These are phyloP conservation scores for Sarcophaga rosellei DNA, from an alignment of 2,888 invertebrate genomes.

Conservation along the genomic window DNA sequence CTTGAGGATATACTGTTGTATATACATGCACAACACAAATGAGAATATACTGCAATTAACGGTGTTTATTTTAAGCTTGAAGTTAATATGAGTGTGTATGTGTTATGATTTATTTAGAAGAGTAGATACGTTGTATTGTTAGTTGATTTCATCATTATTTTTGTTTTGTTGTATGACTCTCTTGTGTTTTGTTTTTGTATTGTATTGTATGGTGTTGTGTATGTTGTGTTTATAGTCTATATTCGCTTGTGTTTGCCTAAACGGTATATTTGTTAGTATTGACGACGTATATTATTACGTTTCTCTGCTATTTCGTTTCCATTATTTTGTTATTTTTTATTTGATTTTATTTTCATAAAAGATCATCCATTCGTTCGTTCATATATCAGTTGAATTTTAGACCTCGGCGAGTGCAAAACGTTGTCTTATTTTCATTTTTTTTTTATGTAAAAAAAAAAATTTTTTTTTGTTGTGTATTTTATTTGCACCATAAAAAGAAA, in stretches of 20 bases:
- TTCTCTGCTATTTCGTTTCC: neutral
- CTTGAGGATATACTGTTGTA: too few relatives aligned
- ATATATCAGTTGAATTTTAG: slow-evolving; percentile 68
- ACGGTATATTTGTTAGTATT: too few relatives aligned
- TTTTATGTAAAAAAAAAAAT: neutral
- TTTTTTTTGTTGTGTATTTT: too few relatives aligned
- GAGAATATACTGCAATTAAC: too few relatives aligned
- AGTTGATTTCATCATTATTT: too few relatives aligned
- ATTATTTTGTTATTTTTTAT: slow-evolving; percentile 7
- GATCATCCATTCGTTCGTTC: slow-evolving; percentile 56
- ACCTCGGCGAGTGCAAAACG: slow-evolving; percentile 58
- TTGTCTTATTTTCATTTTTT: slow-evolving; percentile 3
- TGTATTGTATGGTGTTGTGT: neutral
- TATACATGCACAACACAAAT: too few relatives aligned
- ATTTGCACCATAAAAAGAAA: too few relatives aligned
- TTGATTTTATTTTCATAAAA: slow-evolving; percentile 65
- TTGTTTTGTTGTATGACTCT: neutral
- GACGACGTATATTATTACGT: too few relatives aligned
- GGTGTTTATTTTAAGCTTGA: too few relatives aligned
- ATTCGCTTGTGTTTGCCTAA: neutral
- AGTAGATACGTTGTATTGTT: too few relatives aligned
- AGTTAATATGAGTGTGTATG: too few relatives aligned
- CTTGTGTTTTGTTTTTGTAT: neutral
- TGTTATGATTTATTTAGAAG: too few relatives aligned
- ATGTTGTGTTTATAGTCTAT: neutral